Evolutionary conservation across 2,113 vertebrate species (phyloP), one percentile per base, ranked within the genome.

Genomic region (Hystrix brachyura): DNA sequence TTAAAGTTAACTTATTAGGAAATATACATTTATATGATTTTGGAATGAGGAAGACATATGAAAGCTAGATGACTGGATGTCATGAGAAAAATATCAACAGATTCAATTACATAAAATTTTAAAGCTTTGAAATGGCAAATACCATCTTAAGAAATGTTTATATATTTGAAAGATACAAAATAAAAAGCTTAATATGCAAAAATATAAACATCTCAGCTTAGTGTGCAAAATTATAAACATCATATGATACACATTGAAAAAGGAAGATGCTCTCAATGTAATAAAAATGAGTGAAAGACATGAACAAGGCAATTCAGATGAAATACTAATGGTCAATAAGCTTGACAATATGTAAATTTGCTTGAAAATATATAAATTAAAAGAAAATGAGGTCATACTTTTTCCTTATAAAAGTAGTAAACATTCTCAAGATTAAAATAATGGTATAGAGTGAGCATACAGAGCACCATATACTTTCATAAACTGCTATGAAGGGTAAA

Each of bases 361-460:
- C 18, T 71, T 92, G 59, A 51, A 92, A 89, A 72, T 64, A 80
- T n/a, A 2, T 59, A 96, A 78, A 87, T 94, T 76, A 74, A 59
- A 82, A 79, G 8, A 87, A 87, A 91, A 78, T 2, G 12, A 62
- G 29, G n/a, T 34, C 84, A 34, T 57, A n/a, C 7, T 38, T 65
- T 82, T 92, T 89, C 12, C 11, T 65, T 51, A 79, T 51, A 85
- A 64, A 78, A 29, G 38, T 85, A n/a, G 46, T 32, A 71, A 62
- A 71, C 43, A 79, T 48, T 91, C 88, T 87, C 67, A 92, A 84
- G 29, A 34, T 69, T 76, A 34, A 51, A 69, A 74, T 71, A 62
- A 7, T 57, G 34, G 15, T 17, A 71, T 46, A 4, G 17, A 23
- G 12, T 2, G 2, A 94, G 46, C 43, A 25, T 69, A 60, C 27